Evolutionary conservation across 2,888 invertebrate species (phyloP), one percentile per base, ranked within the genome.

Genomic region (Lithophane socia): DNA sequence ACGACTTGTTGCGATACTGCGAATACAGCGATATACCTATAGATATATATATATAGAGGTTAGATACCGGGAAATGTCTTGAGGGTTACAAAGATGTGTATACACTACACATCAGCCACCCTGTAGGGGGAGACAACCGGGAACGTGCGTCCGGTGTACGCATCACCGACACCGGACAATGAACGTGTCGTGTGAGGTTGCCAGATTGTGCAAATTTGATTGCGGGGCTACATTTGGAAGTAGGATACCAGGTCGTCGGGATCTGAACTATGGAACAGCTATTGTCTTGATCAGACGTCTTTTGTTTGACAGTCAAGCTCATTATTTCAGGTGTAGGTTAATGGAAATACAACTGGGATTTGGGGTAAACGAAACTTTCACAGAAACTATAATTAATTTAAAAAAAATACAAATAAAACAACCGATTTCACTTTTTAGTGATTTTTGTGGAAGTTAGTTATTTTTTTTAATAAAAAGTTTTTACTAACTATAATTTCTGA

Each of bases 161-260:
- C 87, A 84, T 86, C 89, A 80, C 80, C 52, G 83, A 80, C 86
- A 73, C 77, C 78, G 85, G 89, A 89, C 89, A 89, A 89, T 87
- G 82, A 83, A 76, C 79, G 80, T 84, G 87, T 84, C 81, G 75
- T 68, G 70, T 68, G 70, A 67, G 81, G 82, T 79, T 83, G 82
- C 80, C 77, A 86, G 88, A 82, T 88, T 82, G 88, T 87, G 80
- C 79, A 88, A 87, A 88, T 88, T 88, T 88, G 86, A 88, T 88
- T 87, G 82, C 66, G 70, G 76, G 44, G 69, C 81, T 77, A 85
- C 78, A 81, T 77, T 84, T 88, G 71, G 52, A 87, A 85, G 75
- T 88, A 80, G 85, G 82, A 77, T 85, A 73, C 79, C 66, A 67
- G 80, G 79, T 83, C 63, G 54, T 29, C 66, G 37, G 60, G 58